Evolutionary conservation across 1,140 invertebrate species (phyloP), one percentile per base, ranked within the genome.

Genomic region (Sitobion miscanthi): DNA sequence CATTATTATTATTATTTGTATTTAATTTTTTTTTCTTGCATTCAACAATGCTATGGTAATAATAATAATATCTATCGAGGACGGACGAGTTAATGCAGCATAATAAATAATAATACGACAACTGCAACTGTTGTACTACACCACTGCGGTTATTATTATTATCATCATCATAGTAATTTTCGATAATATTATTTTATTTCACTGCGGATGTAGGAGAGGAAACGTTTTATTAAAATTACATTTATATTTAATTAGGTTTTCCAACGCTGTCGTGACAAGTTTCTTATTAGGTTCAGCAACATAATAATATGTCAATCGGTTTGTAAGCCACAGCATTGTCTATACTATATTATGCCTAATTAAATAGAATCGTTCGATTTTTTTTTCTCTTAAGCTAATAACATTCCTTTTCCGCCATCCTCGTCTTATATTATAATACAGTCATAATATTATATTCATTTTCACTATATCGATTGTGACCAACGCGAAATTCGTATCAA

Each of bases 161-260:
- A 49, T 87, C 45, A 30, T 49, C 17, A 49, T 52, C n/a, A 35
- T 87, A 45, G 14, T 47, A 30, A 42, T 86, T 86, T 30, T 86
- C n/a, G 30, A n/a, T 86, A 86, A 14, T 47, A 86, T 47, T 86
- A 86, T 87, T 87, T 87, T 47, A 49, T 45, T 87, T 87, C 45
- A 86, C 42, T 86, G 23, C 42, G 85, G 42, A 86, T n/a, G 45
- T 87, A n/a, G 45, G 86, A 38, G 47, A 49, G 30, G 30, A 49
- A 49, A 52, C 45, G 30, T 87, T 87, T 86, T 85, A 85, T 85
- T 47, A 47, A 86, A 45, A 47, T n/a, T 86, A 47, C 45, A 86
- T 86, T 86, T 86, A 85, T 21, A 82, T 82, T n/a, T 54, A 14
- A 83, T 38, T 83, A 83, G 77, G 21, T 83, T 83, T 83, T 83